Percentiles rank a stretch among this genome's conserved stretches.
Evolutionary conservation across 2,113 vertebrate species (phyloP).

Genomic region (Sceloporus undulatus): DNA sequence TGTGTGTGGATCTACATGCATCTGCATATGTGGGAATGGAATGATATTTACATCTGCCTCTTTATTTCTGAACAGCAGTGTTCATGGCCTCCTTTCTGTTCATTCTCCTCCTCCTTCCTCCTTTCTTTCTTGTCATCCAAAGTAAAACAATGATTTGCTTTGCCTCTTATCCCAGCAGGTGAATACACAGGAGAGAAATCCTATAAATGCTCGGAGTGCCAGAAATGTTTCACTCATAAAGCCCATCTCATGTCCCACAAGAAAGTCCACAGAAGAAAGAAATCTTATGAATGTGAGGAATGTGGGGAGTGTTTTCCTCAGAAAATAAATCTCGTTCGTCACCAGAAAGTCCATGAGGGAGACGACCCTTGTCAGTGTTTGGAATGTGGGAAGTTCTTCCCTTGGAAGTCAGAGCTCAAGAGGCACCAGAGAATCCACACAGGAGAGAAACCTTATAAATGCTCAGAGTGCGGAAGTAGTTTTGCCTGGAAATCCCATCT

Average conservation of each 20-base stretch:
- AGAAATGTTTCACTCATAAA: not conserved
- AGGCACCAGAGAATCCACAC: not conserved
- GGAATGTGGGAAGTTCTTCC: not conserved
- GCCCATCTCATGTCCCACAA: not conserved
- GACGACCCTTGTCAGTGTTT: not conserved
- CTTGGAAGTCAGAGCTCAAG: not conserved
- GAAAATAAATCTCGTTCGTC: not conserved
- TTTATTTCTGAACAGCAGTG: no score
- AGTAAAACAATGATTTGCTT: no score
- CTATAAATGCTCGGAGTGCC: not conserved
- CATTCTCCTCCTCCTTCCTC: no score
- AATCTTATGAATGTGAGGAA: not conserved
- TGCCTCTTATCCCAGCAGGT: no score
- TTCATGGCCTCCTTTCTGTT: no score
- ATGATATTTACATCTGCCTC: no score
- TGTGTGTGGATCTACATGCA: no score
- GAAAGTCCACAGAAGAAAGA: not conserved
- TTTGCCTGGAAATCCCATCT: not conserved
- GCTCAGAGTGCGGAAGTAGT: not conserved
- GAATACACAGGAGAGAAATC: not conserved
- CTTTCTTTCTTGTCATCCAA: no score
- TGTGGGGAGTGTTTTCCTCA: not conserved
- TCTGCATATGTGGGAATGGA: no score
- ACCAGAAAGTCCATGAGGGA: not conserved
- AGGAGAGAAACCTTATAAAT: not conserved